Base-by-base conservation (phyloP, 92 coral and sea anemone species). In the Phymanthus crucifer region DNA sequence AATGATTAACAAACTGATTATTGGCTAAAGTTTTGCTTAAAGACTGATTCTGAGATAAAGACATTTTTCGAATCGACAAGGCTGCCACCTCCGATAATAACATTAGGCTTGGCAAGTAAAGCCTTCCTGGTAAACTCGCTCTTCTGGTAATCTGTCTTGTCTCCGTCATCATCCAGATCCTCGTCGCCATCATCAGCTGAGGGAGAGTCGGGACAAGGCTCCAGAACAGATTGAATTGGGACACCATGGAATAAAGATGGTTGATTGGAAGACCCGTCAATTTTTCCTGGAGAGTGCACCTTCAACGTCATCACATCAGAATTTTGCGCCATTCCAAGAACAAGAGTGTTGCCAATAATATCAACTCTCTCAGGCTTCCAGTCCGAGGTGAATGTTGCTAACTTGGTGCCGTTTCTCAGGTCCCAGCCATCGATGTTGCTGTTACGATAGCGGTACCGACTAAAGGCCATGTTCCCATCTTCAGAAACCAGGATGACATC, bases 331-430 rank as follows among this genome's bases (percentile, higher is more conserved):
- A 81, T 82, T 17, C 84, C 87, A 26, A 89, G 79, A 17, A 74
- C 93, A n/a, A 86, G 79, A 17, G 48, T 43, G 14, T 90, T 83
- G 11, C 91, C 92, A 66, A 87, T 64, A 47, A 72, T 47, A 71
- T 80, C 76, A 24, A 85, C 83, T 36, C 78, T 79, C 38, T 83
- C 82, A 7, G 94, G 87, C 47, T 37, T 54, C 32, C 93, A 90
- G 47, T 93, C 97, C 33, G 92, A 50, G 19, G 87, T 90, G 76
- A 93, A 77, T 11, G 92, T 73, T 0, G 91, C 90, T 14, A 93
- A 71, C 27, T 82, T 76, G 37, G 52, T 82, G 3, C 89, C 88
- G 0, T 86, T 77, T 54, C 13, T 78, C 27, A 86, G 83, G 34
- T 90, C 90, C 86, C 88, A 88, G 0, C 89, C 88, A 75, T 78